Conservation (phyloP, 2,797 vertebrate species). For the Manis crassicaudata region DNA sequence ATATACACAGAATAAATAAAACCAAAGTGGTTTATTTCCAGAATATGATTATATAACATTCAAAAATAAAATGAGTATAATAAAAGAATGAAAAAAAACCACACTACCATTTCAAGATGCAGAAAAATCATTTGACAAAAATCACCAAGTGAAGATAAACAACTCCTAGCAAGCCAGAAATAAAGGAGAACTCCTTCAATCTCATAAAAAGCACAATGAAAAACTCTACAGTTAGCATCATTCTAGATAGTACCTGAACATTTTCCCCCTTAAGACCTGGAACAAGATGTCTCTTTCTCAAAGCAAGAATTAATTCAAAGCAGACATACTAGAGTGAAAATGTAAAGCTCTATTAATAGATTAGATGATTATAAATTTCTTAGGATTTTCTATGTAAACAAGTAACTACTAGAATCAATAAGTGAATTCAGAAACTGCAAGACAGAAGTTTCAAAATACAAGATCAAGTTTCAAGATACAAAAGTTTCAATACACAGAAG, state of each 20-base stretch:
- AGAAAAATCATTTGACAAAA: not conserved
- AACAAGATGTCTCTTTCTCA: not conserved
- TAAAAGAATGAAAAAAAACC: conserved; percentile 5
- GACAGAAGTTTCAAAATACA: not conserved
- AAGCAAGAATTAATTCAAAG: not conserved
- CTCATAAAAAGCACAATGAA: not conserved
- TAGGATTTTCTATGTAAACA: not conserved
- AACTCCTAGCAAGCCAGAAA: not conserved
- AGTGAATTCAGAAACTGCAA: not conserved
- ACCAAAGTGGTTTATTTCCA: not conserved
- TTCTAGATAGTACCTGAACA: not conserved
- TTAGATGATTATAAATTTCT: not conserved
- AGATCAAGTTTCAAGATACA: not conserved
- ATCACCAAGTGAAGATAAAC: not conserved
- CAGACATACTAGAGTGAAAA: not conserved
- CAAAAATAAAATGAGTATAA: not conserved
- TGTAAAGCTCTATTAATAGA: not conserved
- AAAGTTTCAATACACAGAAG: not conserved
- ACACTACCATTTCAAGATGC: not conserved
- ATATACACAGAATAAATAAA: not conserved
- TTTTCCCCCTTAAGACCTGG: not conserved
- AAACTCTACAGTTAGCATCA: not conserved
- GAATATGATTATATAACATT: not conserved
- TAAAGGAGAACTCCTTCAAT: not conserved
- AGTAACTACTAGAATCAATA: not conserved